These are phyloP conservation scores for Erethizon dorsatum DNA, from an alignment of 2,797 vertebrate genomes.

Conservation along the genomic window DNA sequence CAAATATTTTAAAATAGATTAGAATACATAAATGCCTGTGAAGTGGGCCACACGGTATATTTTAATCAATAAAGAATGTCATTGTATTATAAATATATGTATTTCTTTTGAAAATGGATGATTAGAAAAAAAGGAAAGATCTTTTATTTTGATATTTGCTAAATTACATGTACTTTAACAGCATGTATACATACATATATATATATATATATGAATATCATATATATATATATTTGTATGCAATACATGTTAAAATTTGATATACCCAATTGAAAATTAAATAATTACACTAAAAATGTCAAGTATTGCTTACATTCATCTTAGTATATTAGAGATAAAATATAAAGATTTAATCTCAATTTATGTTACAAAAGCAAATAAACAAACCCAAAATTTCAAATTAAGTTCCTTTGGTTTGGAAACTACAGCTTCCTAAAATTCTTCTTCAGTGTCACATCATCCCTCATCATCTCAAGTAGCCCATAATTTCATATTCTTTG, in stretches of 20 bases:
- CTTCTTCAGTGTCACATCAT: not conserved
- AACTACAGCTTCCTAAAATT: not conserved
- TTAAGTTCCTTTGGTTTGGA: not conserved
- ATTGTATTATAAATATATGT: not conserved
- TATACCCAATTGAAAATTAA: not conserved
- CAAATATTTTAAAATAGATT: not conserved
- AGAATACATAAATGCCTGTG: not conserved
- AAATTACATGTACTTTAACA: not conserved
- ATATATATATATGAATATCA: not conserved
- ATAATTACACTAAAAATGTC: not conserved
- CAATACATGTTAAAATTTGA: not conserved
- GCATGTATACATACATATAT: not conserved
- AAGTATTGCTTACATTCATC: not conserved
- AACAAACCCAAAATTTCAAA: conserved; percentile 3
- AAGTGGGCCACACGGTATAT: not conserved
- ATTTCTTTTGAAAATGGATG: not conserved
- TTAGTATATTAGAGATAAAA: conserved; percentile 8
- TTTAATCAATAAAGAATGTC: not conserved
- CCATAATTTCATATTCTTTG: not conserved
- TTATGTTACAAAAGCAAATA: not conserved
- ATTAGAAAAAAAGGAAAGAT: not conserved
- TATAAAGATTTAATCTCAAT: not conserved
- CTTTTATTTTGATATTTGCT: conserved; percentile 18
- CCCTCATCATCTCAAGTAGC: not conserved
- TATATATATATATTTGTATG: not conserved